phyloP scores from a whole-genome alignment of 2,113 vertebrate genomes.

The Misgurnus mizolepis region DNA sequence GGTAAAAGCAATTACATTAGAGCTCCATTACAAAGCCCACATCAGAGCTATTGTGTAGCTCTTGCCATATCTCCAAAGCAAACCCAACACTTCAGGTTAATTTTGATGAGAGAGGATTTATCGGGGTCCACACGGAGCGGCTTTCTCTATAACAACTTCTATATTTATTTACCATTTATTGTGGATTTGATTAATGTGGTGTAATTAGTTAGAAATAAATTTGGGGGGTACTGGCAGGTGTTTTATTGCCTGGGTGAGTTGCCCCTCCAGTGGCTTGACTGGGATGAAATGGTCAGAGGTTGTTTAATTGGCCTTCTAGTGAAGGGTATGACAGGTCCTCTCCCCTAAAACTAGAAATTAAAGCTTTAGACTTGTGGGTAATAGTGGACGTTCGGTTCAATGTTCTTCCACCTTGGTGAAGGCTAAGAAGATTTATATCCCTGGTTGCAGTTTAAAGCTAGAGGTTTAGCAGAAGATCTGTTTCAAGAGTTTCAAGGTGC shows the following conservation, averaged over 20 bases:
- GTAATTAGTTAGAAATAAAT: conserved; percentile 42
- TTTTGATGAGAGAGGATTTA: conserved; percentile 48
- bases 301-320: conserved; percentile 41
- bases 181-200: conserved; percentile 41
- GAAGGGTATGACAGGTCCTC: conserved; percentile 14
- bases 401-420: conserved; percentile 1
- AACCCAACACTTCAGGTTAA: neutral
- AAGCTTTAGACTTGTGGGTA: neutral
- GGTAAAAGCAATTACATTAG: conserved; percentile 46
- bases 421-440: conserved; percentile 1
- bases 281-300: conserved; percentile 34
- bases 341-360: conserved; percentile 27
- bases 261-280: conserved; percentile 16
- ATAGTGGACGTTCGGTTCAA: conserved; percentile 14
- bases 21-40: conserved; percentile 36
- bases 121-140: neutral
- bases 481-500: neutral
- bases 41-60: conserved; percentile 32
- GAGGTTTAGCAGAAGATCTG: neutral
- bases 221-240: conserved; percentile 26
- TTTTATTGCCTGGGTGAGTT: conserved; percentile 24
- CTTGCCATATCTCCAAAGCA: conserved; percentile 34
- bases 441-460: neutral
- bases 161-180: conserved; percentile 45
- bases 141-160: conserved; percentile 22